phyloP scores from a whole-genome alignment of 2,113 vertebrate genomes.

The Centropristis striata region DNA sequence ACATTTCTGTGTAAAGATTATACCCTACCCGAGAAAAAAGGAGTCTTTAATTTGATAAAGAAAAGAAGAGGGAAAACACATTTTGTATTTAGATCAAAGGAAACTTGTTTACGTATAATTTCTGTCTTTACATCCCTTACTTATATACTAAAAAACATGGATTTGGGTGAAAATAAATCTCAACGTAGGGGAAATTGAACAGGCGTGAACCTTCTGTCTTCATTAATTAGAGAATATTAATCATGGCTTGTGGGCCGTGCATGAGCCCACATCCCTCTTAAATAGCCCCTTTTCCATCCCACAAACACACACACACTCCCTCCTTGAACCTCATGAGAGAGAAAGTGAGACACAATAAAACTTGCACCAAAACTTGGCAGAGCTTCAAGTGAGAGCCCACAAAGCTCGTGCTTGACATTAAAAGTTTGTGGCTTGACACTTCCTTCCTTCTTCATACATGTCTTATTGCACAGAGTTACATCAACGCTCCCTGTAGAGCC shows the following conservation, averaged over 20 bases:
- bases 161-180: background rate
- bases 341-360: slow-evolving; percentile 53
- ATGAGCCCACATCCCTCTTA: background rate
- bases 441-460: slow-evolving; percentile 32
- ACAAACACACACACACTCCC: slow-evolving; percentile 25
- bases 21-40: too few relatives aligned
- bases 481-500: slow-evolving; percentile 5
- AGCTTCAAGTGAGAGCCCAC: slow-evolving; percentile 39
- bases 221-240: slow-evolving; percentile 18
- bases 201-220: background rate
- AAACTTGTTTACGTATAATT: too few relatives aligned
- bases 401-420: slow-evolving; percentile 38
- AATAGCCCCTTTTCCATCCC: background rate
- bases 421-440: slow-evolving; percentile 56
- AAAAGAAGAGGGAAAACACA: too few relatives aligned
- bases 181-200: background rate
- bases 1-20: too few relatives aligned
- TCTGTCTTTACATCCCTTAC: too few relatives aligned
- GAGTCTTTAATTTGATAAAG: too few relatives aligned
- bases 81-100: too few relatives aligned
- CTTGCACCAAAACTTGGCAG: slow-evolving; percentile 47
- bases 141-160: background rate
- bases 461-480: slow-evolving; percentile 17
- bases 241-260: slow-evolving; percentile 6
- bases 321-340: slow-evolving; percentile 32